A percentile compares a stretch with the other conserved stretches of the same genome.
These are phyloP conservation scores for Boulengeromyrus knoepffleri DNA, from an alignment of 2,113 vertebrate species.

Conservation along the genomic window DNA sequence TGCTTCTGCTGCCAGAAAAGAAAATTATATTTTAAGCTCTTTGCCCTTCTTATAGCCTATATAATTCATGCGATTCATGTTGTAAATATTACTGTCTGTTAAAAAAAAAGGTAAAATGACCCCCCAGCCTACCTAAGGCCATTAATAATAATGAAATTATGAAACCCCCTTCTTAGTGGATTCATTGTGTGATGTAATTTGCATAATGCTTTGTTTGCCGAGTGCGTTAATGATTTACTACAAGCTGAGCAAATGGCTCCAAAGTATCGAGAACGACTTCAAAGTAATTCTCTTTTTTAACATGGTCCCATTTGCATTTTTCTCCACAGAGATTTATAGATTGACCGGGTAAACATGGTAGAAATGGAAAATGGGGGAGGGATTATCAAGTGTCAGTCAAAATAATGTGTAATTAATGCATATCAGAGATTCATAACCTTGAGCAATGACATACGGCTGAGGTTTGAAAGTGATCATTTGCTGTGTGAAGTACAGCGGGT, in stretches of 20 bases:
- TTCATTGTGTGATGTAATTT: constrained; percentile 27
- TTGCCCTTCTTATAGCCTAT: constrained; percentile 23
- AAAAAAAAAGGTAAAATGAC: constrained; percentile 27
- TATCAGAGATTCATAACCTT: constrained; percentile 44
- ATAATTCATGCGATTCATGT: constrained; percentile 27
- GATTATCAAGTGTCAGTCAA: constrained; percentile 39
- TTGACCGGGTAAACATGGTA: constrained; percentile 42
- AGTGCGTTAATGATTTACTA: constrained; percentile 22
- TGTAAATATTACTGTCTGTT: constrained; percentile 15
- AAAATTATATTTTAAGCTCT: constrained; percentile 23
- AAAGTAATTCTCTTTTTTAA: constrained; percentile 44
- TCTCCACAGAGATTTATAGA: constrained; percentile 32
- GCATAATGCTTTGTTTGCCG: constrained; percentile 30
- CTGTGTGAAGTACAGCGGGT: constrained; percentile 21
- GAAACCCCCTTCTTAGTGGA: constrained; percentile 19
- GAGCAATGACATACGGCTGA: constrained; percentile 42
- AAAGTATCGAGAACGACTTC: constrained; percentile 42
- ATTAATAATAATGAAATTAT: constrained; percentile 31
- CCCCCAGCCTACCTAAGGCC: constrained; percentile 13
- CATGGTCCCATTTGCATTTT: constrained; percentile 45
- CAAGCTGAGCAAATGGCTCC: constrained; percentile 42
- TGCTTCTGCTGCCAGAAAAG: not conserved
- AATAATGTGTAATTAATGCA: constrained; percentile 40
- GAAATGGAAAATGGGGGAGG: constrained; percentile 28
- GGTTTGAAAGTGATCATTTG: constrained; percentile 40